Evolutionary conservation across 1,140 invertebrate species (phyloP).

Genomic region (Drosophila repleta): DNA sequence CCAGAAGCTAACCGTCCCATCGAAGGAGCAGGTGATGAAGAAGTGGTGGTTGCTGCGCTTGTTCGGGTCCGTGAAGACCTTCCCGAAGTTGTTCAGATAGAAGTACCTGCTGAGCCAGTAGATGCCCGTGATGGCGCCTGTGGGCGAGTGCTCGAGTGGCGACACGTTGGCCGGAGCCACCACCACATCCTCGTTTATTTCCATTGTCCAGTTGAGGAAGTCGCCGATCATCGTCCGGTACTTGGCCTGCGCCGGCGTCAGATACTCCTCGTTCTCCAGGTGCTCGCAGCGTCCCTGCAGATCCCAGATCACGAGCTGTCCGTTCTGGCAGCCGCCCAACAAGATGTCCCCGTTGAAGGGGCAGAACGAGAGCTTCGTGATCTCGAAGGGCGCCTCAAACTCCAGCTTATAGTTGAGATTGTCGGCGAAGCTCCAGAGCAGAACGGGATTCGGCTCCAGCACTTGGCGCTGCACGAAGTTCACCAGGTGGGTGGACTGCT

Average conservation of each 20-base stretch:
- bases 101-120: conserved; percentile 87
- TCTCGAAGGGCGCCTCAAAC: conserved; percentile 87
- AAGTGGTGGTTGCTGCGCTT: conserved; percentile 85
- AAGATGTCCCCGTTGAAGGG: conserved; percentile 88
- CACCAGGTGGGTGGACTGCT: conserved; percentile 38
- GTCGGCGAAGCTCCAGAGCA: conserved; percentile 90
- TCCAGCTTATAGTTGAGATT: conserved; percentile 88
- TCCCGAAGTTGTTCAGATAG: conserved; percentile 86
- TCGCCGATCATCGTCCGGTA: conserved; percentile 87
- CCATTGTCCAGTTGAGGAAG: conserved; percentile 89
- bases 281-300: conserved; percentile 88
- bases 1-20: conserved; percentile 89
- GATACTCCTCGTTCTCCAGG: conserved; percentile 86
- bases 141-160: conserved; percentile 87
- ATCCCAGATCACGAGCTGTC: conserved; percentile 90
- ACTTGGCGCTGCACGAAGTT: conserved; percentile 84
- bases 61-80: conserved; percentile 82
- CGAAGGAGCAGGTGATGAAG: conserved; percentile 87
- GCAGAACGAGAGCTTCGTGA: conserved; percentile 87
- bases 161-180: conserved; percentile 87
- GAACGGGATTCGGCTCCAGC: conserved; percentile 86
- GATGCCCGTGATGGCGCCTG: conserved; percentile 86
- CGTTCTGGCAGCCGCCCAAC: conserved; percentile 89
- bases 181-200: conserved; percentile 85
- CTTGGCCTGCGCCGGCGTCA: conserved; percentile 87